Evolutionary conservation across 1,140 invertebrate genomes (phyloP).

Genomic region (Drosophila insularis): DNA sequence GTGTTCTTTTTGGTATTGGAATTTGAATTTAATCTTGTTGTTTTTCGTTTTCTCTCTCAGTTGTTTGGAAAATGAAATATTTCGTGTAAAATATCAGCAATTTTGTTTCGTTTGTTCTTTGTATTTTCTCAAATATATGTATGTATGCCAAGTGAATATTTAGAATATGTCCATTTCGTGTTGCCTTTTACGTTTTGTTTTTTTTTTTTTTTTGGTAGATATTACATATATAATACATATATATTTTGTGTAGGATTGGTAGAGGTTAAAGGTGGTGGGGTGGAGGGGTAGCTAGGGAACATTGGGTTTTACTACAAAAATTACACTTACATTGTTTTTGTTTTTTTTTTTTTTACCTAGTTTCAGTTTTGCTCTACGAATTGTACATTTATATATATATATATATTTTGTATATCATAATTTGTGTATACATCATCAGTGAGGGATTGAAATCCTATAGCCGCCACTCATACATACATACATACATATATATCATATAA

Average conservation of each 20-base stretch:
- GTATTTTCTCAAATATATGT: slow-evolving; percentile 47
- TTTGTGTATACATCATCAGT: slow-evolving; percentile 37
- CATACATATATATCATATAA: slow-evolving; percentile 40
- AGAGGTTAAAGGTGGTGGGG: slow-evolving; percentile 6
- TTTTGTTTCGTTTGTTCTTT: slow-evolving; percentile 53
- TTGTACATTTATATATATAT: slow-evolving; percentile 61
- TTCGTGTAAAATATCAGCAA: slow-evolving; percentile 72
- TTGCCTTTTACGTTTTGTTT: slow-evolving; percentile 22
- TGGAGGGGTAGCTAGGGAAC: not conserved
- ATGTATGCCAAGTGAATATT: slow-evolving; percentile 41
- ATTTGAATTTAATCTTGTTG: not conserved
- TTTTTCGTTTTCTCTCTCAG: slow-evolving; percentile 3
- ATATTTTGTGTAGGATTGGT: slow-evolving; percentile 26
- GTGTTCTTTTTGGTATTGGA: not conserved
- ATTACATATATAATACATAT: slow-evolving; percentile 58
- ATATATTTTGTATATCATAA: slow-evolving; percentile 18
- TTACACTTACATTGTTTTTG: slow-evolving; percentile 49
- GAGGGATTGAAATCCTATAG: slow-evolving; percentile 24
- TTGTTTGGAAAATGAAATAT: slow-evolving; percentile 55
- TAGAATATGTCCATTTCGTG: slow-evolving; percentile 54
- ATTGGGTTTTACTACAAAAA: slow-evolving; percentile 60
- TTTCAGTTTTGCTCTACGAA: slow-evolving; percentile 35
- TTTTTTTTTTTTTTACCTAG: slow-evolving; percentile 42
- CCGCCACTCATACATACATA: slow-evolving; percentile 33
- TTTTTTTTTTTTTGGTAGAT: slow-evolving; percentile 8